A percentile compares a stretch with the other conserved stretches of the same genome.
phyloP scores from a whole-genome alignment of 2,888 invertebrate species.

The Macropis europaea region DNA sequence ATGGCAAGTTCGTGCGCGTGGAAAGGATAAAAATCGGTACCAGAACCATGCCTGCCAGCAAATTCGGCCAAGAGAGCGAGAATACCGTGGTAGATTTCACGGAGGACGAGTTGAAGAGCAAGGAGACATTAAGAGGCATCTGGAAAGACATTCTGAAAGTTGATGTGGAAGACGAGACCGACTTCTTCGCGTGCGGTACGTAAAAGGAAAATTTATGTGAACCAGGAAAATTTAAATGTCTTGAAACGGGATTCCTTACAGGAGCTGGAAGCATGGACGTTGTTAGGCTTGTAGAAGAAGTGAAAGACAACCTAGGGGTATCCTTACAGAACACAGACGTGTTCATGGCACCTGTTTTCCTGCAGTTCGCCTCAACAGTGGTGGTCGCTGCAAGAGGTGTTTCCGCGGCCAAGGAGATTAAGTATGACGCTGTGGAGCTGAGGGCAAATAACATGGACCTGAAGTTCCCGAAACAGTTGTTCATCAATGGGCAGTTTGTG shows the following conservation, averaged over 20 bases:
- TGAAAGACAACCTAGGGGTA: constrained; percentile 89
- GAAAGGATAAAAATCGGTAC: constrained; percentile 88
- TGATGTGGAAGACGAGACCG: constrained; percentile 87
- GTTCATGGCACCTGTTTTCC: constrained; percentile 94
- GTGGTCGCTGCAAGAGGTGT: constrained; percentile 86
- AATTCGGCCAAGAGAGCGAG: constrained; percentile 85
- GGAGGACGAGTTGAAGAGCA: constrained; percentile 86
- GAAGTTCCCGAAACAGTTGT: constrained; percentile 93
- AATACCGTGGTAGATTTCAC: constrained; percentile 84
- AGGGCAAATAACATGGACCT: constrained; percentile 92
- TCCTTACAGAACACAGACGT: constrained; percentile 93
- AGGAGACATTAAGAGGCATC: constrained; percentile 84
- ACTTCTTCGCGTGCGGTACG: constrained; percentile 93
- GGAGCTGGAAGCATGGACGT: constrained; percentile 98
- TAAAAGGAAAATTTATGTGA: neutral
- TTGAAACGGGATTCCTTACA: constrained; percentile 47
- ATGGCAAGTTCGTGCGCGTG: constrained; percentile 90
- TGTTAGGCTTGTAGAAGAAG: constrained; percentile 94
- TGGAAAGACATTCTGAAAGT: constrained; percentile 93
- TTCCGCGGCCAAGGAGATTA: constrained; percentile 81
- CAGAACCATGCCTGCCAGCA: constrained; percentile 90
- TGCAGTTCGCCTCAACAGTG: constrained; percentile 88
- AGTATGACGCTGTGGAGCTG: constrained; percentile 88
- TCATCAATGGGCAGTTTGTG: constrained; percentile 94
- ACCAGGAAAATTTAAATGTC: neutral